Evolutionary conservation across 2,797 vertebrate species (phyloP).

Genomic region (Phrynocephalus guinanensis): DNA sequence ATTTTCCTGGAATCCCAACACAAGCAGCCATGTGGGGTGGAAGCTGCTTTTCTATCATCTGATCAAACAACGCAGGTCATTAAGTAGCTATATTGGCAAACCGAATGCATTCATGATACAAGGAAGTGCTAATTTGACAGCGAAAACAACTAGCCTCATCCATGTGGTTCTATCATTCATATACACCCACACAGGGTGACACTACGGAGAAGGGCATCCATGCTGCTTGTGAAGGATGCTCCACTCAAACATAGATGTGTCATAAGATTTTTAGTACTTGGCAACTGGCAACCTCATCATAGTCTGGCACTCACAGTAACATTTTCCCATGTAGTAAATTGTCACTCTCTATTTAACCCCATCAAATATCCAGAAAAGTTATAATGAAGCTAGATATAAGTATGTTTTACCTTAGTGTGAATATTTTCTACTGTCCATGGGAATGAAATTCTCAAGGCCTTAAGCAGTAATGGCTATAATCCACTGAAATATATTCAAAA

Average conservation of each 20-base stretch:
- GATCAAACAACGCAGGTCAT: neutral
- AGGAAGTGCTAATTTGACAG: neutral
- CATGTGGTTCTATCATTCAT: neutral
- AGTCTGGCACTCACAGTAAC: neutral
- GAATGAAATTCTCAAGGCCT: no score
- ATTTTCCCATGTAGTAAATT: neutral
- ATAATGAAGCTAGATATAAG: neutral
- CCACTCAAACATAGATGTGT: neutral
- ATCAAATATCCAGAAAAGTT: neutral
- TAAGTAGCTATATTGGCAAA: neutral
- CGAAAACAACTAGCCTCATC: neutral
- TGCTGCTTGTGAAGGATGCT: neutral
- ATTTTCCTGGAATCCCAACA: neutral
- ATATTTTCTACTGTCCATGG: no score
- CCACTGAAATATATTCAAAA: no score
- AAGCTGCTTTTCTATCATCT: neutral
- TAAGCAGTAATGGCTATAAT: no score
- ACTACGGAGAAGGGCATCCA: neutral
- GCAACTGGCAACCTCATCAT: neutral
- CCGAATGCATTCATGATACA: neutral
- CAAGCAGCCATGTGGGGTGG: neutral
- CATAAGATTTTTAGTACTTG: neutral
- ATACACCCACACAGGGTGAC: neutral
- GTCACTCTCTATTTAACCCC: neutral
- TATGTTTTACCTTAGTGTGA: no score